Evolutionary conservation across 2,797 vertebrate species (phyloP), one percentile per base, ranked within the genome.

Genomic region (Rhabdophis nuchalis): DNA sequence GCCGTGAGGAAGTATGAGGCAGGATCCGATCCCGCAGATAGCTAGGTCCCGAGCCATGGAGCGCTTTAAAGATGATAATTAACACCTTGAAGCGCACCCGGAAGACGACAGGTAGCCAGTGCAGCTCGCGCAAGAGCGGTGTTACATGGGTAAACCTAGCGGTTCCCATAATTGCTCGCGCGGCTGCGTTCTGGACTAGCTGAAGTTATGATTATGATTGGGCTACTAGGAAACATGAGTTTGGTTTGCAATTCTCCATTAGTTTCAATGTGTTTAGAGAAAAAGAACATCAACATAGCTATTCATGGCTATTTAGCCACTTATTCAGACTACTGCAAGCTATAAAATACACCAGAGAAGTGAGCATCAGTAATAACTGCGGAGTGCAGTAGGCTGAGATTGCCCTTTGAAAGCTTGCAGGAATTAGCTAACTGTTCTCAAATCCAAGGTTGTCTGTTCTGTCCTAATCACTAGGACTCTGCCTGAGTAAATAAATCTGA

Each of bases 351-450:
- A 91, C 94, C 89, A 94, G 86, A 12, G 92, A 95, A 92, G 10
- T 1, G 64, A 89, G 72, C 89, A 93, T n/a, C 6, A 90, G 0
- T 0, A 90, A 86, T 53, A 53, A 61, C 57, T 93, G 88, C 91
- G 93, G 88, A 93, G 95, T 82, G 36, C 12, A 1, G 12, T 52
- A 61, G 54, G 23, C 27, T 87, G 72, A 88, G 88, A 61, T 29
- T 89, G 90, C 61, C 95, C 85, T 89, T 53, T 89, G 25, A 50
- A 95, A 96, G 91, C 93, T 29, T 92, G 95, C 90, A 3, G 90
- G 92, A 95, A 92, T 93, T 36, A 92, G 94, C 96, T 97, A 96
- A 97, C 96, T 96, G 95, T 93, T 95, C 93, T 95, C 94, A 94
- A 95, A 94, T 95, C 92, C 92, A 96, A 97, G 86, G 46, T 20